Evolutionary conservation across 1,140 invertebrate genomes (phyloP), one percentile per base, ranked within the genome.

Genomic region (Drosophila gunungcola): DNA sequence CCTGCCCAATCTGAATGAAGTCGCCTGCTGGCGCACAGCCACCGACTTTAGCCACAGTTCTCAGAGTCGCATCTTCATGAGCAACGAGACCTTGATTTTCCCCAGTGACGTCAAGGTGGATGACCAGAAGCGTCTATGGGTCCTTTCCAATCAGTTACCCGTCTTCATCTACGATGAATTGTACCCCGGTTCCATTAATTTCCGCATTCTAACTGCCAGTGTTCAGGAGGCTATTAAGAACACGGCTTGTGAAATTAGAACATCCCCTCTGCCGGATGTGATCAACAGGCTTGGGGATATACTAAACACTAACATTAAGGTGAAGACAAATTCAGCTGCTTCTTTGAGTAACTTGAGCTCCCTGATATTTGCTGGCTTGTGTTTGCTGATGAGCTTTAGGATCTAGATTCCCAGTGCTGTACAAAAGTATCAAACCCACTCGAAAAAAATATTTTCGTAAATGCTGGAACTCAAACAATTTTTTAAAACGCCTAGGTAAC

Each of bases 81-180:
- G 95, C 91, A 94, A 96, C 54, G 93, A 93, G 1, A 95, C 95
- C 2, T 95, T 96, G 95, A 93, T 96, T 4, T 97, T 96, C 63
- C 96, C 96, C 4, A 96, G 96, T 45, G 96, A 96, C 81, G 93
- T 97, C 6, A 96, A 96, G 92, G 95, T 97, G 0, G 96, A 96
- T 61, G 93, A 93, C 3, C 93, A 95, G 6, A 94, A 95, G 5
- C 95, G 95, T 45, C 79, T 97, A 1, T 97, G 96, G 96, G 94
- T 96, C 1, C 80, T 97, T 0, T 96, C 95, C 0, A 95, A 97
- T 90, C 94, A 94, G 68, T 88, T 97, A 52, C 95, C 95, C 1
- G 92, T 94, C 29, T 96, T 95, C 90, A 95, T 96, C 93, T 96
- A 96, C 73, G 93, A 93, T 1, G 93, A 93, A 29, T 86, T 97